Conservation (phyloP, 2,797 vertebrate species). For the Acestrorhynchus altus region DNA sequence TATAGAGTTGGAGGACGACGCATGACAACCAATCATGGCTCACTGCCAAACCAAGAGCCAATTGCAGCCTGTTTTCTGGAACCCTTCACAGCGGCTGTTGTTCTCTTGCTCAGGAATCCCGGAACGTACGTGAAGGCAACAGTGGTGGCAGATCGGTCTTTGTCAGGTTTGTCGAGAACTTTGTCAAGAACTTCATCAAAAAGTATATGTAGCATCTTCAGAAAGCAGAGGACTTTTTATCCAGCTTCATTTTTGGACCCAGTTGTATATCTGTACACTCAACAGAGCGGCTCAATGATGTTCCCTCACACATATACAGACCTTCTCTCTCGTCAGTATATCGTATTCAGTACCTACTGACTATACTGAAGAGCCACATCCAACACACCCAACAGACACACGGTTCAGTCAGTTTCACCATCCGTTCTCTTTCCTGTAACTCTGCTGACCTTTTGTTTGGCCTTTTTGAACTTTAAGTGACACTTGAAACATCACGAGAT, state of each 20-base stretch:
- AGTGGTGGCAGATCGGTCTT: conserved; percentile 19
- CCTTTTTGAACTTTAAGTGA: conserved; percentile 68
- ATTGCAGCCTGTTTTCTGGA: conserved; percentile 36
- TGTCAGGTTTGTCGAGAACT: neutral
- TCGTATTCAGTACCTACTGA: conserved; percentile 21
- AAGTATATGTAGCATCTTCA: conserved; percentile 52
- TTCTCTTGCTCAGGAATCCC: conserved; percentile 58
- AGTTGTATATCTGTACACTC: conserved; percentile 18
- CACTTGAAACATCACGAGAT: conserved; percentile 45
- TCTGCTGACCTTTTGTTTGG: conserved; percentile 66
- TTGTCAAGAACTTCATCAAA: too few species aligned
- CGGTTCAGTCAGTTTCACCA: conserved; percentile 26
- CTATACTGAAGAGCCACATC: conserved; percentile 25
- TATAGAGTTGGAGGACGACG: conserved; percentile 8
- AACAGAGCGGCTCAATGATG: neutral
- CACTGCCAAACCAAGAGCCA: conserved; percentile 61
- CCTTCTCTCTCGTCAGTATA: conserved; percentile 9
- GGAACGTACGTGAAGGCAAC: conserved; percentile 36
- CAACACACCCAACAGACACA: conserved; percentile 30
- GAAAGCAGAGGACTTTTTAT: conserved; percentile 34
- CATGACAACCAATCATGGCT: conserved; percentile 57
- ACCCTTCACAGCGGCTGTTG: conserved; percentile 42
- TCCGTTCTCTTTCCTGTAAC: conserved; percentile 38
- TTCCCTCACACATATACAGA: conserved; percentile 22
- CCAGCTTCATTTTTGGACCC: conserved; percentile 47